Base-by-base conservation (phyloP, 2,113 vertebrate species). In the Origma solitaria region DNA sequence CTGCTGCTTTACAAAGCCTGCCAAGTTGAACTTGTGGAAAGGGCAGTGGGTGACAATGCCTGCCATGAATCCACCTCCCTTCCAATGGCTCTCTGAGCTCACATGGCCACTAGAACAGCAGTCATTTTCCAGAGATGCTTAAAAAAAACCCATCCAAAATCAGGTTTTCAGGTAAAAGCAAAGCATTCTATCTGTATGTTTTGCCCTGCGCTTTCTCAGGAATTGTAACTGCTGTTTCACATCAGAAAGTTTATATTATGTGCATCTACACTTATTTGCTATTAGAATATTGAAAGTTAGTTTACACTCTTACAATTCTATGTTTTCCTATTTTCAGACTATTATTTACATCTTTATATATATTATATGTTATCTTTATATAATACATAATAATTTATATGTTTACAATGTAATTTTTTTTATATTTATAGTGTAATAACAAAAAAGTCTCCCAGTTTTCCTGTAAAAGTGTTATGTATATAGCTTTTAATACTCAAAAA, bases 61-160 rank as follows among this genome's bases (percentile, higher is more conserved):
- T 66, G 56, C 33, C 64, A 16, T 13, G 30, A 18, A 64, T 11
- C 25, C 15, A 40, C 13, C 20, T 23, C 30, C 47, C 19, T 33
- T 54, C 12, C 58, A 56, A 15, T 1, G 49, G 28, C 18, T 20
- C 38, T 11, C 14, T 40, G 7, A 73, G 45, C 30, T 79, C 53
- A 14, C 37, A 14, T 0, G 2, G 24, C 12, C 15, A n/a, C 45
- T 25, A 51, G 1, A 87, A 31, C 33, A 76, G 9, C 1, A 25
- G 13, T 3, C 30, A 58, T 81, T 82, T 73, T 72, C 31, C n/a
- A 60, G 15, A 23, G 8, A 51, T 10, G 54, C 3, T 54, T 53
- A 24, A 15, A 31, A 35, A 19, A 27, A 17, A 8, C 7, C 2
- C 8, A 23, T 6, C 35, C 21, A 30, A 22, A 15, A 24, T 16